Conservation (phyloP, 2,113 vertebrate genomes). For the Heterochromis multidens region DNA sequence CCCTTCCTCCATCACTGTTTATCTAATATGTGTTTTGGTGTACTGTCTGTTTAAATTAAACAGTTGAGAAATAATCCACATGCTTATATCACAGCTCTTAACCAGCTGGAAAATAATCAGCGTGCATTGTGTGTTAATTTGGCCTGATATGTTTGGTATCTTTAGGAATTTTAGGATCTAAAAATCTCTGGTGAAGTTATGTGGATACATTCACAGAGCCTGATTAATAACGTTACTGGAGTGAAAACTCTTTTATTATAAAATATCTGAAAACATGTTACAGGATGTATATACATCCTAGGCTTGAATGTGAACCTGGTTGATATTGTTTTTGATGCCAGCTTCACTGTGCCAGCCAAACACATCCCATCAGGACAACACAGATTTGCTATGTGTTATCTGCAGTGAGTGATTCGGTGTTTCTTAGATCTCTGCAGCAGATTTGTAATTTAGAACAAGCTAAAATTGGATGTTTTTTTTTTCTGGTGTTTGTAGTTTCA, state of each 20-base stretch:
- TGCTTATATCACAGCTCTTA: background rate
- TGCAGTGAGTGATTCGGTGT: background rate
- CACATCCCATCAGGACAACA: background rate
- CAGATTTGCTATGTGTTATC: background rate
- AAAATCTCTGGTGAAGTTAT: background rate
- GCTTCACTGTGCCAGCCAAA: background rate
- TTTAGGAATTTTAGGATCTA: background rate
- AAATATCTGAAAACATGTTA: background rate
- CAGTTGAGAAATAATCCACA: background rate
- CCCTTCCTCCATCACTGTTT: background rate
- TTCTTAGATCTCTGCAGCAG: background rate
- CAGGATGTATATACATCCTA: background rate
- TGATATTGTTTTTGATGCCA: background rate
- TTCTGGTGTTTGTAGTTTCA: background rate
- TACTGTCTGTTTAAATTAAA: background rate
- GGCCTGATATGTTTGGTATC: background rate
- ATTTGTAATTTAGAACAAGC: background rate
- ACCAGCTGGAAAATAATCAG: accelerated
- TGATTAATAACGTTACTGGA: background rate
- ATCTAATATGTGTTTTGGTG: background rate
- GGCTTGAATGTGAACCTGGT: background rate
- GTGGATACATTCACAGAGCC: background rate
- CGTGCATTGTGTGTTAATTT: background rate
- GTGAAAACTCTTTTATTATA: background rate
- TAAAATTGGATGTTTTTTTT: conserved; percentile 30